phyloP scores from a whole-genome alignment of 1,140 invertebrate genomes.

The Nebria ingens region DNA sequence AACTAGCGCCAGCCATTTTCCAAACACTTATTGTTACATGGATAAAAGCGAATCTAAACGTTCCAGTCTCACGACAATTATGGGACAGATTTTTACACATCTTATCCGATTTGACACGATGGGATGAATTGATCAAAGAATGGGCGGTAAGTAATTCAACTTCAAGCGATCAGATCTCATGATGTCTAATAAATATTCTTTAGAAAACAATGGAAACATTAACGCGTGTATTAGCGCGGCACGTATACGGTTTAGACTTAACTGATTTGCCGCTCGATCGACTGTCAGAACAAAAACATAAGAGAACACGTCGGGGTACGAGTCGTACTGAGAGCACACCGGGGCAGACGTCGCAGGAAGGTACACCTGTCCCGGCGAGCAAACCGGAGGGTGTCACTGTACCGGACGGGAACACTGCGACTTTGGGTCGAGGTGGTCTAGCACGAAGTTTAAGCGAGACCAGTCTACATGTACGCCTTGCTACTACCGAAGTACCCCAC shows the following conservation, averaged over 20 bases:
- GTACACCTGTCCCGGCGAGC: conserved; percentile 21
- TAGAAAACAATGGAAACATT: conserved; percentile 95
- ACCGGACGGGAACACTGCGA: conserved; percentile 25
- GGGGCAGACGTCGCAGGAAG: conserved; percentile 13
- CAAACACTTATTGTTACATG: conserved; percentile 95
- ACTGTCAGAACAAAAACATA: conserved; percentile 72
- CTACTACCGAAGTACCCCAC: not conserved
- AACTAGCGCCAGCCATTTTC: conserved; percentile 84
- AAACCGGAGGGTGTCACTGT: conserved; percentile 23
- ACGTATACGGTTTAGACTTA: conserved; percentile 88
- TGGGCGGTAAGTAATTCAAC: conserved; percentile 68
- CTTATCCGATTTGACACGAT: conserved; percentile 79
- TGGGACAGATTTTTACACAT: conserved; percentile 93
- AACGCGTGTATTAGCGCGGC: conserved; percentile 81
- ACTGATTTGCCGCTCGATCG: conserved; percentile 80
- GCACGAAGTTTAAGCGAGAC: conserved; percentile 44
- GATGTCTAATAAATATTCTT: conserved; percentile 20
- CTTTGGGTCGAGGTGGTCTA: conserved; percentile 28
- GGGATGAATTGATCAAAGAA: conserved; percentile 91
- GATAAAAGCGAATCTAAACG: conserved; percentile 96
- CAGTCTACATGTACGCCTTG: conserved; percentile 29
- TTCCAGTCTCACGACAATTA: conserved; percentile 69
- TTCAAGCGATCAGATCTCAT: conserved; percentile 12
- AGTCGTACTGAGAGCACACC: conserved; percentile 15
- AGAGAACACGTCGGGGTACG: conserved; percentile 43